A percentile compares a stretch with the other conserved stretches of the same genome.
phyloP scores from a whole-genome alignment of 2,113 vertebrate genomes.

The Melanotaenia duboulayi region DNA sequence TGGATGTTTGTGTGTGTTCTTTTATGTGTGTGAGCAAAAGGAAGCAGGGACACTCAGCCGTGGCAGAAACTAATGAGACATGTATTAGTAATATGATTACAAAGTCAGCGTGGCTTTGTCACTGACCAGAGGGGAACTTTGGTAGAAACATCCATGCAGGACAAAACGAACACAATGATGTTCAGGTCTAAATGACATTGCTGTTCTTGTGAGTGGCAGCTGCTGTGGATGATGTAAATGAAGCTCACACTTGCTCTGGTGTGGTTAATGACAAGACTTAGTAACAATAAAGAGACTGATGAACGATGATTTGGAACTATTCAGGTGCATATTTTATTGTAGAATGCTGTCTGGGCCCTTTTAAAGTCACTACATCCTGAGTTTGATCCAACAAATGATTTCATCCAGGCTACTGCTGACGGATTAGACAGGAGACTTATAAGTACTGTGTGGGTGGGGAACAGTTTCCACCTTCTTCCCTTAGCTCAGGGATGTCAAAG shows the following conservation, averaged over 20 bases:
- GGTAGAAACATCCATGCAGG: conserved; percentile 48
- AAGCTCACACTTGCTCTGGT: not conserved
- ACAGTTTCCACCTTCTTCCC: conserved; percentile 69
- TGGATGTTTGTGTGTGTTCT: conserved; percentile 46
- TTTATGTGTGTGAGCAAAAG: conserved; percentile 38
- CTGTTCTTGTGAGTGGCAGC: conserved; percentile 5
- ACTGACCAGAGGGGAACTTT: conserved; percentile 35
- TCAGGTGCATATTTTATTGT: conserved; percentile 18
- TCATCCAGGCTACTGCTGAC: conserved; percentile 36
- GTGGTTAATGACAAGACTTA: conserved; percentile 25
- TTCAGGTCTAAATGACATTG: conserved; percentile 3
- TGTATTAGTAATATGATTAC: conserved; percentile 79
- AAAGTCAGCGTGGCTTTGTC: conserved; percentile 64
- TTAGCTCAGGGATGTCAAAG: conserved; percentile 61
- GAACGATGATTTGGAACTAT: conserved; percentile 8
- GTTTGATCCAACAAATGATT: conserved; percentile 55
- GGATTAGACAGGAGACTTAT: conserved; percentile 62
- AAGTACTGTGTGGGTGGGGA: conserved; percentile 65
- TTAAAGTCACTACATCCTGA: conserved; percentile 43
- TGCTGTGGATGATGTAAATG: not conserved
- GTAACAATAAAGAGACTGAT: conserved; percentile 3
- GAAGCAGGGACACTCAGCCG: conserved; percentile 71
- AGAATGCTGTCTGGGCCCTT: conserved; percentile 3
- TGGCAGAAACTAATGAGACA: conserved; percentile 80
- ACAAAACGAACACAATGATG: conserved; percentile 43